phyloP scores from a whole-genome alignment of 2,888 invertebrate genomes.

The Cosmopolites sordidus region DNA sequence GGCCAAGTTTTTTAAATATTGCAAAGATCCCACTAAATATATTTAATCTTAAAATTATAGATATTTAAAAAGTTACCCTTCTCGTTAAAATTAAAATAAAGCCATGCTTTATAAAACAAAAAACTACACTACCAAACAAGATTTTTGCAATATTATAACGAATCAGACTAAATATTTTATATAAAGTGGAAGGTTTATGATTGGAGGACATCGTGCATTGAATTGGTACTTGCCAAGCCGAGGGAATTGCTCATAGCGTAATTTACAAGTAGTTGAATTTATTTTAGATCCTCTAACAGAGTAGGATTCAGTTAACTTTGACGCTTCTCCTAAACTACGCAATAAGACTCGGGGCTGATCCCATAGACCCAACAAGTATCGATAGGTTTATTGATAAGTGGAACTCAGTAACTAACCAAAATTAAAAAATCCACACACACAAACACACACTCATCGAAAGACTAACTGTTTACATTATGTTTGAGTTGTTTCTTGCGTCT shows the following conservation, averaged over 20 bases:
- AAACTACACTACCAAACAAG: no score
- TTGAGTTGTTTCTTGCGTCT: conserved; percentile 45
- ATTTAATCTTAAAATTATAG: no score
- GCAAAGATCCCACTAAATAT: no score
- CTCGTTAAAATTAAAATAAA: no score
- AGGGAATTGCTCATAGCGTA: conserved; percentile 24
- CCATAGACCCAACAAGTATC: conserved; percentile 37
- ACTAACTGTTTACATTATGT: conserved; percentile 49
- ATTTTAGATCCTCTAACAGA: no score
- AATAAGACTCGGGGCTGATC: conserved; percentile 33
- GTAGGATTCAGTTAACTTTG: no score
- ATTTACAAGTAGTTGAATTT: conserved; percentile 9
- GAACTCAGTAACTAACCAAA: conserved; percentile 47
- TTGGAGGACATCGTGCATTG: conserved; percentile 41
- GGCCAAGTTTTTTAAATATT: no score
- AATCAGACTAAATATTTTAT: no score
- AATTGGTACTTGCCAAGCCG: conserved; percentile 37
- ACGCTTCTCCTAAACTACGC: conserved; percentile 1
- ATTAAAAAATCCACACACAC: conserved; percentile 46
- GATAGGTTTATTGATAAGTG: conserved; percentile 41
- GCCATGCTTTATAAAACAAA: no score
- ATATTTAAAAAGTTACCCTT: no score
- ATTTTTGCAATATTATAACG: no score
- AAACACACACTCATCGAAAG: conserved; percentile 50
- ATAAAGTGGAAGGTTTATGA: conserved; percentile 18